These are phyloP conservation scores for Hyaena hyaena DNA, from an alignment of 2,113 vertebrate genomes.

Conservation along the genomic window DNA sequence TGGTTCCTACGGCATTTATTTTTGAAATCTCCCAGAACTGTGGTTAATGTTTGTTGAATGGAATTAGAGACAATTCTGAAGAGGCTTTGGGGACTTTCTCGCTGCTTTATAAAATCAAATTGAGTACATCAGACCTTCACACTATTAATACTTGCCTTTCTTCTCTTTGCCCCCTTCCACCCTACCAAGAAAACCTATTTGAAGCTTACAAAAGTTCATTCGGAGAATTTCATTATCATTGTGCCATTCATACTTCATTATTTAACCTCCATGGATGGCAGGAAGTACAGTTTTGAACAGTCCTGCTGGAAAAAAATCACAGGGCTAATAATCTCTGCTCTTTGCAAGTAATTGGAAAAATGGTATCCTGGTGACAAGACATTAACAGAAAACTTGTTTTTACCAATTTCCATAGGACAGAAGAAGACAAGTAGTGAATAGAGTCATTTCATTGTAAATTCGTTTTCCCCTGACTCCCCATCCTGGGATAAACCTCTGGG, in stretches of 20 bases:
- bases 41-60: neutral
- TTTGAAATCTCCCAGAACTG: neutral
- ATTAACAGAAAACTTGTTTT: slow-evolving; percentile 49
- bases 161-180: neutral
- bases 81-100: neutral
- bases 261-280: slow-evolving; percentile 42
- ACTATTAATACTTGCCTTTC: neutral
- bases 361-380: slow-evolving; percentile 66
- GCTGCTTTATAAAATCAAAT: neutral
- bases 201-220: slow-evolving; percentile 5
- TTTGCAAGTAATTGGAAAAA: slow-evolving; percentile 63
- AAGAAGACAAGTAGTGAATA: neutral
- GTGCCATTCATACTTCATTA: slow-evolving; percentile 54
- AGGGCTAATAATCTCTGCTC: slow-evolving; percentile 70
- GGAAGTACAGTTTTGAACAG: neutral
- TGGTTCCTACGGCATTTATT: neutral
- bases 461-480: neutral
- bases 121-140: neutral
- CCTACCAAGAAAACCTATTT: slow-evolving; percentile 31
- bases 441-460: neutral
- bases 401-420: neutral
- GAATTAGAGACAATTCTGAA: neutral
- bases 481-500: neutral
- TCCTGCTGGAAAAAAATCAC: slow-evolving; percentile 51
- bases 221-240: slow-evolving; percentile 47